Evolutionary conservation across 2,113 vertebrate genomes (phyloP), one percentile per base, ranked within the genome.

Genomic region (Panthera uncia): DNA sequence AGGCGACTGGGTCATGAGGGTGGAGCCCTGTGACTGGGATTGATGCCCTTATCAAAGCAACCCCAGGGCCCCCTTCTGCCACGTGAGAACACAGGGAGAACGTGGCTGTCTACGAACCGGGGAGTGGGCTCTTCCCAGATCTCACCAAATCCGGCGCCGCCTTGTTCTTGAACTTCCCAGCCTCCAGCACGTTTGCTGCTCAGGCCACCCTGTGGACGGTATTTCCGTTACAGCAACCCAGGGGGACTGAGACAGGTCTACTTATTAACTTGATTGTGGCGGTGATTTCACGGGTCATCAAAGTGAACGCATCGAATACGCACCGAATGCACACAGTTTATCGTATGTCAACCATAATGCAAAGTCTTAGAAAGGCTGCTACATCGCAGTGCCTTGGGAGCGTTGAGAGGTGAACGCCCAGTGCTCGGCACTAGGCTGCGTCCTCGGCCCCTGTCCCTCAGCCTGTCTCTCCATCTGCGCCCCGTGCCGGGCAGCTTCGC

Each of bases 391-490:
- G 33, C n/a, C 82, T 61, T 3, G 45, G 19, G 81, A 84, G 45
- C 14, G 88, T 8, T 16, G 81, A 14, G n/a, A 69, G 82, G 33
- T 2, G 27, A 9, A 31, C 6, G 14, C 16, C 0, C 1, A 1
- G 10, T 21, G 55, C 25, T 79, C 50, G 0, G 9, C 0, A 36
- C 12, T 0, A 14, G 31, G 33, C 21, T 1, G n/a, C 13, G 15
- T 11, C 38, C 6, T 3, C 16, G 41, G 45, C 66, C 33, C 71
- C 4, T 0, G 0, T 4, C 18, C 69, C 76, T 68, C 4, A 0
- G 1, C 7, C 21, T 0, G 33, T 50, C n/a, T 48, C 45, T 14
- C 1, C 14, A 27, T 41, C 11, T 3, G n/a, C 45, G 36, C 63
- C 21, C 69, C 50, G 61, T 29, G 65, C 76, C 9, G 1, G 4